Conservation (phyloP, 2,888 invertebrate species). For the Protonemura montana region DNA sequence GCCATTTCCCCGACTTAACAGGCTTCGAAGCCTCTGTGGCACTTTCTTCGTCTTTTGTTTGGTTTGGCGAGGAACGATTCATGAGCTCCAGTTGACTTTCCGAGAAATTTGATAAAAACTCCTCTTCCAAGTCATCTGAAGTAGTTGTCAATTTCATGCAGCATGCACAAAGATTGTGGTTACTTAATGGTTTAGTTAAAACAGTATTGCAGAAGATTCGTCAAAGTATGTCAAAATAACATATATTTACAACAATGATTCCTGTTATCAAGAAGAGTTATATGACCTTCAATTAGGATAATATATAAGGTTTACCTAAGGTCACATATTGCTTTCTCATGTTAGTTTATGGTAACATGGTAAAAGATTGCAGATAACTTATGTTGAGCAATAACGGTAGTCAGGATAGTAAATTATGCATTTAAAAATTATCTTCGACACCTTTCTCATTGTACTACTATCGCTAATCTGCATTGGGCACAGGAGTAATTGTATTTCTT, state of each 20-base stretch:
- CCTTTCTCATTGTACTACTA: no score
- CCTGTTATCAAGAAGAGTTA: not conserved
- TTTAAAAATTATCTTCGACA: no score
- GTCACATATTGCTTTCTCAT: no score
- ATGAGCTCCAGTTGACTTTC: slow-evolving; percentile 45
- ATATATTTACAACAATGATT: slow-evolving; percentile 28
- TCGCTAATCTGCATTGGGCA: no score
- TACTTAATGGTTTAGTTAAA: slow-evolving; percentile 23
- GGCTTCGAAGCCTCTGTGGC: not conserved
- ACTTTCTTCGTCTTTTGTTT: not conserved
- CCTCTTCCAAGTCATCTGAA: slow-evolving; percentile 60
- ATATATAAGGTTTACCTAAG: no score
- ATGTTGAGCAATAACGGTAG: no score
- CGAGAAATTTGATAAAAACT: slow-evolving; percentile 54
- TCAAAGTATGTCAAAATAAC: not conserved
- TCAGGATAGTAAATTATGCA: no score
- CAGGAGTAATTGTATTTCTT: no score
- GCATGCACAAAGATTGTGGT: slow-evolving; percentile 47
- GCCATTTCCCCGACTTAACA: slow-evolving; percentile 36
- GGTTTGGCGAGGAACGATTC: not conserved
- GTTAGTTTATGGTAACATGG: slow-evolving; percentile 14
- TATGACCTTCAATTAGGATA: no score
- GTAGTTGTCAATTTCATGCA: slow-evolving; percentile 51
- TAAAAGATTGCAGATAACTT: no score
- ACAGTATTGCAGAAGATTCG: not conserved